Conservation (phyloP, 2,113 vertebrate species). For the Cochlearius cochlearius region DNA sequence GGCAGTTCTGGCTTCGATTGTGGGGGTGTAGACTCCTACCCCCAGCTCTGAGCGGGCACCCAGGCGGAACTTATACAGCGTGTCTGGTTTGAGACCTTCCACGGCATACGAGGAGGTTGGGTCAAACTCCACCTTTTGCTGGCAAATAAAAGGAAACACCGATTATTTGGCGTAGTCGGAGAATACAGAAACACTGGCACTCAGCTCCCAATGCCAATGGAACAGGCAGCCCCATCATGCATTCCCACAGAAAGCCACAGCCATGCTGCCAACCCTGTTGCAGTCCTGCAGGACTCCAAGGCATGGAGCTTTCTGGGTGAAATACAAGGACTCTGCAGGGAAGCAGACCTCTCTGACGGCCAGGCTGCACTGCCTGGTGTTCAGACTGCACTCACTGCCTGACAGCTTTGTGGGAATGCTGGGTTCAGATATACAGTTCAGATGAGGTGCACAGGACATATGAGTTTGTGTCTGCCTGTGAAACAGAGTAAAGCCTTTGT, state of each 20-base stretch:
- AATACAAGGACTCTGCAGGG: background rate
- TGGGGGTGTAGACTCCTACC: constrained; percentile 87
- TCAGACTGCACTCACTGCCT: background rate
- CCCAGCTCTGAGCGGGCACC: constrained; percentile 90
- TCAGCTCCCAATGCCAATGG: background rate
- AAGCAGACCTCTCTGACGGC: background rate
- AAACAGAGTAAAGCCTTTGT: background rate
- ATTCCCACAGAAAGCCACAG: background rate
- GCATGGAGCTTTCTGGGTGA: background rate
- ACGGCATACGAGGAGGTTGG: constrained; percentile 86
- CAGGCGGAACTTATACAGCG: constrained; percentile 86
- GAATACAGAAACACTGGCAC: background rate
- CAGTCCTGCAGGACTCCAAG: background rate
- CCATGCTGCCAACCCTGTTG: background rate
- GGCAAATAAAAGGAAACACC: constrained; percentile 27
- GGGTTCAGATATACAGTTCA: background rate
- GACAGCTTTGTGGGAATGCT: background rate
- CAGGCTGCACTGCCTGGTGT: background rate
- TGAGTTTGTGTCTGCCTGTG: background rate
- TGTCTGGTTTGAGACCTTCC: constrained; percentile 91
- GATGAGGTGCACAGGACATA: background rate
- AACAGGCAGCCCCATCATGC: background rate
- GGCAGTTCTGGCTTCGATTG: constrained; percentile 83
- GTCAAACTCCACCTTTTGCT: constrained; percentile 86
- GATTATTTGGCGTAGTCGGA: background rate